Percentiles rank a stretch among this genome's conserved stretches.
phyloP scores from a whole-genome alignment of 2,113 vertebrate genomes.

The Girardinichthys multiradiatus region DNA sequence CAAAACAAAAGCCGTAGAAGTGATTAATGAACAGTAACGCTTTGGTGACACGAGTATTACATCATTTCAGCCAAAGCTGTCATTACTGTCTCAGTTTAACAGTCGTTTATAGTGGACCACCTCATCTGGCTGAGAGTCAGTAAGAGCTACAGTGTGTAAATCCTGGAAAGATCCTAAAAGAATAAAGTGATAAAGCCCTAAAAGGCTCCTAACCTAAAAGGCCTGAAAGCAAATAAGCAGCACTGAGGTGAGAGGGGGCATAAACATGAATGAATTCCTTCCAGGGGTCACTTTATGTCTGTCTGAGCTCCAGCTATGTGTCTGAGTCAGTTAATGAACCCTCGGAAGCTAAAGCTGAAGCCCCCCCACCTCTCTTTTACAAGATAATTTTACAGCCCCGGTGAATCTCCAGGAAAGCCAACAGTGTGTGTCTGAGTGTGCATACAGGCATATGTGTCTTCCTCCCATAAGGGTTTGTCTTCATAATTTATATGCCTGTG shows the following conservation, averaged over 20 bases:
- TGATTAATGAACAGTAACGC: background rate
- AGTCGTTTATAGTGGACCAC: background rate
- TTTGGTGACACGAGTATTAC: background rate
- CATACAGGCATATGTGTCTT: slow-evolving; percentile 40
- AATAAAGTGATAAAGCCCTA: slow-evolving; percentile 30
- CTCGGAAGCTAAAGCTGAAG: slow-evolving; percentile 32
- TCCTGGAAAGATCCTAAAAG: background rate
- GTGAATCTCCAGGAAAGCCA: slow-evolving; percentile 59
- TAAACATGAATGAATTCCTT: slow-evolving; percentile 71
- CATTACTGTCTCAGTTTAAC: slow-evolving; percentile 17
- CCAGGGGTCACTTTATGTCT: slow-evolving; percentile 59
- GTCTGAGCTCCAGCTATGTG: background rate
- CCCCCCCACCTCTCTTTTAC: slow-evolving; percentile 51
- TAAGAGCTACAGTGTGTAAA: slow-evolving; percentile 9
- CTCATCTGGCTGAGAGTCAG: background rate
- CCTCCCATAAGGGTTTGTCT: slow-evolving; percentile 32
- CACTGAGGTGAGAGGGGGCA: slow-evolving; percentile 54
- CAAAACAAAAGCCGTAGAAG: background rate
- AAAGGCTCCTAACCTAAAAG: slow-evolving; percentile 62
- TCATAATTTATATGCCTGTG: slow-evolving; percentile 35
- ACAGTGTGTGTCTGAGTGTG: slow-evolving; percentile 46
- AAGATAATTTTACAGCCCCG: slow-evolving; percentile 68
- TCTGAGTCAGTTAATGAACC: slow-evolving; percentile 68
- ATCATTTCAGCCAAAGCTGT: background rate
- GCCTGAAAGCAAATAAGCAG: slow-evolving; percentile 73